Percentiles rank a stretch among this genome's conserved stretches.
phyloP scores from a whole-genome alignment of 2,113 vertebrate genomes.

The Poecilia latipinna region DNA sequence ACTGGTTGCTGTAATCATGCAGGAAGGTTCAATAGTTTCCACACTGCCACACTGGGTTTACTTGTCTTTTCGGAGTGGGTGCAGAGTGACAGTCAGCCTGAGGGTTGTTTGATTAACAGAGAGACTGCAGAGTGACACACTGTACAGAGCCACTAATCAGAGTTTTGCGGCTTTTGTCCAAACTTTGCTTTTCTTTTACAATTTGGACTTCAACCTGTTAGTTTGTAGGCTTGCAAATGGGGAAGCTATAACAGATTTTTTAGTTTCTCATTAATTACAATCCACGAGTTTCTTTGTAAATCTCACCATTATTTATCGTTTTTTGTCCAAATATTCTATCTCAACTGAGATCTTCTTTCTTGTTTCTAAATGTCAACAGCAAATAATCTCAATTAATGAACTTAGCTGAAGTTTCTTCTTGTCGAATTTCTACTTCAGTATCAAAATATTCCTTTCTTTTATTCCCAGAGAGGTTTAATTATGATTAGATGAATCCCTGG shows the following conservation, averaged over 20 bases:
- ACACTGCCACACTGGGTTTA: conserved; percentile 19
- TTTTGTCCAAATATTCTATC: neutral
- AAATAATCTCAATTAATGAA: neutral
- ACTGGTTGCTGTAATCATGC: conserved; percentile 52
- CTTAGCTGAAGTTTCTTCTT: neutral
- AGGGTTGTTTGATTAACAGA: conserved; percentile 11
- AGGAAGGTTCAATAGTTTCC: conserved; percentile 43
- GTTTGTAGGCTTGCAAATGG: neutral
- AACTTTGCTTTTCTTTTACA: neutral
- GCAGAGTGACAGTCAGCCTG: conserved; percentile 10
- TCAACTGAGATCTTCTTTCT: neutral
- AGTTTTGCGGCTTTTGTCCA: neutral
- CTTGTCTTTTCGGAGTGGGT: conserved; percentile 7
- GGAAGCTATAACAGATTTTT: neutral
- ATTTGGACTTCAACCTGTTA: neutral
- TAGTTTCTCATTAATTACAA: too few relatives aligned
- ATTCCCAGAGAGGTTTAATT: neutral
- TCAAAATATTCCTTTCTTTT: neutral
- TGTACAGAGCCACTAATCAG: neutral
- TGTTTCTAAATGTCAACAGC: neutral
- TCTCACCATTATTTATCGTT: neutral
- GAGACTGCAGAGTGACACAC: neutral
- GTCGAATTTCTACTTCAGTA: neutral
- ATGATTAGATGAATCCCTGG: neutral
- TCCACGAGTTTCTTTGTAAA: neutral